Evolutionary conservation across 2,113 vertebrate species (phyloP).

Genomic region (Orthochromis indermauri): DNA sequence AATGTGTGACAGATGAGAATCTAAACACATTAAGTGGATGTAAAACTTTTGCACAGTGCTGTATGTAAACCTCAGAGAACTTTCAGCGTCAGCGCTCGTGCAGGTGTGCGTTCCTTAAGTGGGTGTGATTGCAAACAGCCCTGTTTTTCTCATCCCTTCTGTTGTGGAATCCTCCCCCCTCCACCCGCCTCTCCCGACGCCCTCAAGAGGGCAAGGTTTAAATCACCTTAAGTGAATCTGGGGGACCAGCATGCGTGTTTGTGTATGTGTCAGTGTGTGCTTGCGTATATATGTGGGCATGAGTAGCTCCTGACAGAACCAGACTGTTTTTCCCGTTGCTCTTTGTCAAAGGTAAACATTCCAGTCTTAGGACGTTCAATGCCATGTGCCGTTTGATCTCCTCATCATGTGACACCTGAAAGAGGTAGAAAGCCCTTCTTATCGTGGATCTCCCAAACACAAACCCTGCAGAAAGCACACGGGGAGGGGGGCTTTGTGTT

Average conservation of each 20-base stretch:
- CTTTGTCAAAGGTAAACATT: slow-evolving; percentile 60
- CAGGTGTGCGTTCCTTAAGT: slow-evolving; percentile 50
- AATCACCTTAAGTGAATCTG: slow-evolving; percentile 12
- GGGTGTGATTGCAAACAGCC: slow-evolving; percentile 46
- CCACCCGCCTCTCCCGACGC: not conserved
- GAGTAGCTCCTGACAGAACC: slow-evolving; percentile 26
- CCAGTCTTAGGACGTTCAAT: slow-evolving; percentile 52
- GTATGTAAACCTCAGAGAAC: not conserved
- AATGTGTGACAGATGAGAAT: not conserved
- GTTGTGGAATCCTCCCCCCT: not conserved
- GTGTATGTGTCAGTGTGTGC: not conserved
- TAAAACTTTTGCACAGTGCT: not conserved
- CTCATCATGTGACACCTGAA: slow-evolving; percentile 52
- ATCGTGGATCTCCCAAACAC: slow-evolving; percentile 13
- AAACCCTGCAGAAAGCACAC: not conserved
- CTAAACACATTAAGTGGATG: not conserved
- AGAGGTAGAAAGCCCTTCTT: not conserved
- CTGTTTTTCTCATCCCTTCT: slow-evolving; percentile 41
- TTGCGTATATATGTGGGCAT: not conserved
- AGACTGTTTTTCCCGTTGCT: slow-evolving; percentile 24
- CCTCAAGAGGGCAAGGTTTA: slow-evolving; percentile 25
- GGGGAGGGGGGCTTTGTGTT: not conserved
- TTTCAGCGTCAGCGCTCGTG: not conserved
- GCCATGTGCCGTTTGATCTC: slow-evolving; percentile 51
- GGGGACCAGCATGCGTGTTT: not conserved